A percentile compares a stretch with the other conserved stretches of the same genome.
phyloP scores from a whole-genome alignment of 2,113 vertebrate species.

The Numida meleagris region DNA sequence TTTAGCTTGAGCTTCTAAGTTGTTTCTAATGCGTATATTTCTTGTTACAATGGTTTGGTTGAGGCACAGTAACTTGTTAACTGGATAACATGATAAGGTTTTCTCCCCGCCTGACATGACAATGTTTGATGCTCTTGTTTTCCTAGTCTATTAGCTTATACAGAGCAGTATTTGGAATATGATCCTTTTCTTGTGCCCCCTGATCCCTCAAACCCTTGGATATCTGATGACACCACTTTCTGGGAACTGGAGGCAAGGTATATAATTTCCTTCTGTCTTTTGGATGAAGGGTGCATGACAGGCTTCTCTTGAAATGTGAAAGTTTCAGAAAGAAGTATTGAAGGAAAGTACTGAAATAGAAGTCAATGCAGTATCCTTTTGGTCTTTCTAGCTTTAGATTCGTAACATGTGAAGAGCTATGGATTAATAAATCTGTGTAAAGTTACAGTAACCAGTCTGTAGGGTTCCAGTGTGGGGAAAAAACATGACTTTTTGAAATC shows the following conservation, averaged over 20 bases:
- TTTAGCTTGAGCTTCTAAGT: neutral
- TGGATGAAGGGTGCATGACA: neutral
- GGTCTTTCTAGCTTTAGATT: neutral
- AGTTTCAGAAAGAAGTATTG: neutral
- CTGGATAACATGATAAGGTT: neutral
- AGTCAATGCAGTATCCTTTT: neutral
- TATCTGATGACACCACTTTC: constrained; percentile 91
- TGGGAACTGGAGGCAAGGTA: constrained; percentile 96
- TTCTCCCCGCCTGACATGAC: neutral
- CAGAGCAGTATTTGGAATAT: constrained; percentile 97
- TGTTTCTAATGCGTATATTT: neutral
- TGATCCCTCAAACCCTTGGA: constrained; percentile 95
- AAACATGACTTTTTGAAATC: neutral
- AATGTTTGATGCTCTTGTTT: constrained; percentile 37
- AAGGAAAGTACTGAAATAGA: neutral
- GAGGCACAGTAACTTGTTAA: neutral
- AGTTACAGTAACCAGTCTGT: neutral
- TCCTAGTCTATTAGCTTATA: constrained; percentile 90
- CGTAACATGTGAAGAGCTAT: neutral
- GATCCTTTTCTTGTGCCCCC: constrained; percentile 92
- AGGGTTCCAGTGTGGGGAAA: neutral
- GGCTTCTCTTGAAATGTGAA: neutral
- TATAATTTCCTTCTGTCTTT: constrained; percentile 13
- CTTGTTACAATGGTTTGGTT: neutral
- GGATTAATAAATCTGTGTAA: neutral